Evolutionary conservation across 2,888 invertebrate species (phyloP).

Genomic region (Hybos culiciformis): DNA sequence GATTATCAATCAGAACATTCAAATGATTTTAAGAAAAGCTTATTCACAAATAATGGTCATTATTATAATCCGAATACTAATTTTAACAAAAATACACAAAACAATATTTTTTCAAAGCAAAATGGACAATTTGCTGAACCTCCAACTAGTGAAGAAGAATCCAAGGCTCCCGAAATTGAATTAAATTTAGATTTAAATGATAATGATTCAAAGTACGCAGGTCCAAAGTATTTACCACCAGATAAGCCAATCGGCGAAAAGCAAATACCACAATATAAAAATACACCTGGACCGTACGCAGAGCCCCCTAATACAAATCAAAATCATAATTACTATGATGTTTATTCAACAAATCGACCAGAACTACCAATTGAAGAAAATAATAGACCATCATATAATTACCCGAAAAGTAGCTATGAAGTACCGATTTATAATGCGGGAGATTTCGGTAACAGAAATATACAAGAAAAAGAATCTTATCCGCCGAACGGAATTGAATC

Average conservation of each 20-base stretch:
- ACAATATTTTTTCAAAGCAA: no score
- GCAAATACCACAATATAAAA: no score
- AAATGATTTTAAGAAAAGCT: no score
- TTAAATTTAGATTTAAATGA: no score
- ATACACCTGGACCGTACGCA: no score
- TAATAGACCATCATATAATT: constrained; percentile 28
- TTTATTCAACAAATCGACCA: constrained; percentile 23
- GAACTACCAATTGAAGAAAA: constrained; percentile 28
- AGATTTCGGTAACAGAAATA: constrained; percentile 25
- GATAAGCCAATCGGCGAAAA: constrained; percentile 8
- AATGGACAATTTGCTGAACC: constrained; percentile 26
- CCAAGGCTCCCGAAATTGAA: constrained; percentile 21
- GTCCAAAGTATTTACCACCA: constrained; percentile 10
- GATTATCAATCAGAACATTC: no score
- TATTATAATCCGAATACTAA: no score
- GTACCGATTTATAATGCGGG: constrained; percentile 33
- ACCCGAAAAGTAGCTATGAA: constrained; percentile 32
- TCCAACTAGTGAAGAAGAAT: constrained; percentile 18
- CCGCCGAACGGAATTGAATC: constrained; percentile 20
- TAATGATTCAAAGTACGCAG: constrained; percentile 25
- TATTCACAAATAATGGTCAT: no score
- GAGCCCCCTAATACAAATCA: no score
- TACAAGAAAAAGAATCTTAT: constrained; percentile 24
- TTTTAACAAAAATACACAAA: no score
- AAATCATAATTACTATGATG: constrained; percentile 10